Conservation (phyloP, 2,797 vertebrate species). For the Smutsia temminckii region DNA sequence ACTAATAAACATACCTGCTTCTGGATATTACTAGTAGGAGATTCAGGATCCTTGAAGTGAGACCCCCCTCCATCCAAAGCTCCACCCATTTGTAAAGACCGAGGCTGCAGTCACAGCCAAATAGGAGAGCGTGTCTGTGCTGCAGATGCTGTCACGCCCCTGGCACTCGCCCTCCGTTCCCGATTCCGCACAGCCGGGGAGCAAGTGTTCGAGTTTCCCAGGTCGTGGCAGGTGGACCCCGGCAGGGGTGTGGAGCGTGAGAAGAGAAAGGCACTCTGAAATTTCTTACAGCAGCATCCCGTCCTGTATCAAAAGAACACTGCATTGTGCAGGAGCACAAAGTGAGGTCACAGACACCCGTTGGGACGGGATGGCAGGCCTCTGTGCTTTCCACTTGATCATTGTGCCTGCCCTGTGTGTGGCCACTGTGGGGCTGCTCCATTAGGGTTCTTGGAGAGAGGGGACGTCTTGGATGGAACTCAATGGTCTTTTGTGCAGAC, state of each 20-base stretch:
- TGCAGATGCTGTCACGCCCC: background rate
- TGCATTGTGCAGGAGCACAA: background rate
- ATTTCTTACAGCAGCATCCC: background rate
- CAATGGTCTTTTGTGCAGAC: conserved; percentile 28
- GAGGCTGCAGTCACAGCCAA: background rate
- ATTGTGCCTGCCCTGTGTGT: background rate
- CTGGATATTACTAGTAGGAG: background rate
- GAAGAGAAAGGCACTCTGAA: background rate
- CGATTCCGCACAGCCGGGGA: background rate
- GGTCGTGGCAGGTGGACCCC: background rate
- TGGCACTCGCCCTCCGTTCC: background rate
- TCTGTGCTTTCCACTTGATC: background rate
- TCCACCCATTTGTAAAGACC: background rate
- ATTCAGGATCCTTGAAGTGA: background rate
- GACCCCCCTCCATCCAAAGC: background rate
- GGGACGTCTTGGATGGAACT: conserved; percentile 33
- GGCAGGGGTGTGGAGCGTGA: background rate
- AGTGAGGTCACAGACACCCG: background rate
- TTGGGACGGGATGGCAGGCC: background rate
- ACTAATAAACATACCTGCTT: background rate
- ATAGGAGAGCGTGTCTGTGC: background rate
- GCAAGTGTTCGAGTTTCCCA: background rate
- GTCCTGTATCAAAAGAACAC: background rate
- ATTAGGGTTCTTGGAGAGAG: background rate
- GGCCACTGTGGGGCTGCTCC: background rate